These are phyloP conservation scores for Myzus persicae DNA, from an alignment of 1,140 invertebrate genomes.

Conservation along the genomic window DNA sequence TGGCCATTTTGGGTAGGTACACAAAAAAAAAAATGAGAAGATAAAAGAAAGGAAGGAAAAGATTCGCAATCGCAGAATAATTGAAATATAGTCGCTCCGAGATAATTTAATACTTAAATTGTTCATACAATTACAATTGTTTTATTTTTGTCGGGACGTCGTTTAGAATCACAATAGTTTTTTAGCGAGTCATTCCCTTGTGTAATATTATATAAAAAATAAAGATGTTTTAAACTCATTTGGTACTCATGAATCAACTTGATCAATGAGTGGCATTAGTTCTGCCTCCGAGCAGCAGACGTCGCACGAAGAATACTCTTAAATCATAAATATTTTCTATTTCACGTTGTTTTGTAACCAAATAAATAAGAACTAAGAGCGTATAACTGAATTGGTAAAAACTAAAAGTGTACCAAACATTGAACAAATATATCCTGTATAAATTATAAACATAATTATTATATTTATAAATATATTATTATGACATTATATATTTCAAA, in stretches of 20 bases:
- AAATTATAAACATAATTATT: background rate
- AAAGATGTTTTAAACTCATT: slow-evolving; percentile 20
- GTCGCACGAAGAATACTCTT: background rate
- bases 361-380: background rate
- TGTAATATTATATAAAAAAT: slow-evolving; percentile 22
- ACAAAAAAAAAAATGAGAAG: background rate
- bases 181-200: slow-evolving; percentile 1
- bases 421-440: background rate
- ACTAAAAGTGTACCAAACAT: background rate
- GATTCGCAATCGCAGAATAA: background rate
- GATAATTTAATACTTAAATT: slow-evolving; percentile 16
- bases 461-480: background rate
- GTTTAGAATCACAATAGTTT: slow-evolving; percentile 15
- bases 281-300: background rate
- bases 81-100: background rate
- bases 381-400: background rate
- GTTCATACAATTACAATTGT: slow-evolving; percentile 17
- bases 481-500: background rate
- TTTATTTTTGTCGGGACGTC: background rate
- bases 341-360: background rate
- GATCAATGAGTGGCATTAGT: slow-evolving; percentile 13
- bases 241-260: slow-evolving; percentile 20
- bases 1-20: background rate
- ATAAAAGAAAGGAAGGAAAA: background rate
- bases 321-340: slow-evolving; percentile 17